A percentile compares a stretch with the other conserved stretches of the same genome.
Conservation (phyloP, 2,113 vertebrate species). For the Paedocypris sp. region DNA sequence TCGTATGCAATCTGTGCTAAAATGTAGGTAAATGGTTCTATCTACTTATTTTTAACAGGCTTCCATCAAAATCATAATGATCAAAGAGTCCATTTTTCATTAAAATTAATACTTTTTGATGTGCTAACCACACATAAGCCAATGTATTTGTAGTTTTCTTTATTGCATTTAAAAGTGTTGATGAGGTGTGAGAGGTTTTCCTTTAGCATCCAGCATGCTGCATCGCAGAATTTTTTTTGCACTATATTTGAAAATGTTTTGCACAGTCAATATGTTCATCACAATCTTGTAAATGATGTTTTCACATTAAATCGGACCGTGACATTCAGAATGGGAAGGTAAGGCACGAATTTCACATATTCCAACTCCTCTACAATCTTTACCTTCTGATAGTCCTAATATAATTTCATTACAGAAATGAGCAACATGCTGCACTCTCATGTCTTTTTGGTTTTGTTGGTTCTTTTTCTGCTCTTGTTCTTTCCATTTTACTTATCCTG, state of each 20-base stretch:
- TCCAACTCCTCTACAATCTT: constrained; percentile 52
- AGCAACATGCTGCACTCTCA: constrained; percentile 55
- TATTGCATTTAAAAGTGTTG: too few species aligned
- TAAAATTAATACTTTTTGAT: background rate
- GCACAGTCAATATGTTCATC: constrained; percentile 61
- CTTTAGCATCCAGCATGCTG: constrained; percentile 42
- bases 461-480: constrained; percentile 7
- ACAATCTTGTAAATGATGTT: constrained; percentile 68
- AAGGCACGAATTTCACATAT: constrained; percentile 64
- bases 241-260: constrained; percentile 62
- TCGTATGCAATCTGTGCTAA: background rate
- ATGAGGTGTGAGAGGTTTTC: background rate
- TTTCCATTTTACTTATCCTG: background rate
- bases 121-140: too few species aligned
- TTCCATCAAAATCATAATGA: background rate
- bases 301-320: constrained; percentile 70
- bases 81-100: too few species aligned
- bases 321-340: constrained; percentile 72
- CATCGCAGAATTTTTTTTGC: constrained; percentile 44
- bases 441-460: constrained; percentile 27
- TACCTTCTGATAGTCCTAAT: constrained; percentile 40
- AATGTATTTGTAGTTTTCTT: background rate
- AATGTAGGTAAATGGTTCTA: background rate
- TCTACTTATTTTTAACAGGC: background rate
- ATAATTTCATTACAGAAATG: constrained; percentile 40